Evolutionary conservation across 2,797 vertebrate species (phyloP).

Genomic region (Crocodylus rhombifer): DNA sequence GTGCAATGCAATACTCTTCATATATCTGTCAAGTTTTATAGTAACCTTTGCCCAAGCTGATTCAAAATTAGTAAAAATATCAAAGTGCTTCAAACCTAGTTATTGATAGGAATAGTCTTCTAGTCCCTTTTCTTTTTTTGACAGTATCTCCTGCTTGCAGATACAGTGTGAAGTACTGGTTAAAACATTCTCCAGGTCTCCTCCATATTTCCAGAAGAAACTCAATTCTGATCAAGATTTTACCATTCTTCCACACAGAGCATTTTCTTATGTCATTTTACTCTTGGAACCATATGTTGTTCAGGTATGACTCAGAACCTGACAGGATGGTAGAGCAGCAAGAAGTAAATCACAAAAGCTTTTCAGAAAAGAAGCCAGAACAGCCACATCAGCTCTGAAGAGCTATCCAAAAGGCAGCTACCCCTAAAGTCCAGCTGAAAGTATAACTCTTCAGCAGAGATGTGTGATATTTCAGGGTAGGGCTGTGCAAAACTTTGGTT

Average conservation of each 20-base stretch:
- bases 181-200: neutral
- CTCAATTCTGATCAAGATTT: neutral
- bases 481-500: too few species aligned
- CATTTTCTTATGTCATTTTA: neutral
- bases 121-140: too few species aligned
- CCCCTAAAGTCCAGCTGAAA: neutral
- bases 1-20: too few species aligned
- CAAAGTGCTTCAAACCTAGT: neutral
- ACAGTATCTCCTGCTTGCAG: neutral
- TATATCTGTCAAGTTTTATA: too few species aligned
- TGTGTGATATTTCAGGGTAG: too few species aligned
- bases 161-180: neutral
- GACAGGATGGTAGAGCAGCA: neutral
- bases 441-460: neutral
- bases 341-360: neutral
- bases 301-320: constrained; percentile 2
- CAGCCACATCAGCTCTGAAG: neutral
- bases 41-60: too few species aligned
- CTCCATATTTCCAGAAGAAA: neutral
- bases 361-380: neutral
- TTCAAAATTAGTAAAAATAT: too few species aligned
- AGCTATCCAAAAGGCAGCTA: neutral
- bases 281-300: neutral
- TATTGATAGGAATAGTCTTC: neutral
- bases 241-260: neutral